Evolutionary conservation across 2,113 vertebrate genomes (phyloP), one percentile per base, ranked within the genome.

Genomic region (Aldabrachelys gigantea): DNA sequence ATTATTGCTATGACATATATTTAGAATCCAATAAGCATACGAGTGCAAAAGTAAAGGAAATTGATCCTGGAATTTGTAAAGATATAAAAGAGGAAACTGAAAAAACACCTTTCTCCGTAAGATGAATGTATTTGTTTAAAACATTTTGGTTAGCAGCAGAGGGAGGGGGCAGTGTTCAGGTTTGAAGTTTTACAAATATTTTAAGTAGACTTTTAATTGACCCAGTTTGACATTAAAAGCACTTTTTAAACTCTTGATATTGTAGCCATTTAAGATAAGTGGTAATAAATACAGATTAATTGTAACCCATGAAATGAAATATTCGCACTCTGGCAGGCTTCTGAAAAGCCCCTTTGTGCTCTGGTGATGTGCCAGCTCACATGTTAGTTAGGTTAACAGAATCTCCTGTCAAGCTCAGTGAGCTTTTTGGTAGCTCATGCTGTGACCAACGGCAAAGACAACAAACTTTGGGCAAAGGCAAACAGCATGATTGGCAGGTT

Each of bases 221-320:
- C 97, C 97, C 97, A 97, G 97, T 97, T 97, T 97, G 97, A 97
- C 97, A 97, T 94, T 97, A 97, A 97, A 98, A 97, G 96, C 97
- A 92, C 97, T 97, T 96, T 96, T 97, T 94, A 97, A 97, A 97
- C 95, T 91, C 96, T 92, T 97, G 97, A 97, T 98, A 98, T 97
- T 98, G 97, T 97, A 96, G 96, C 96, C 95, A 97, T 97, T 98
- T 97, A 96, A 97, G 96, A 97, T 98, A 98, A 98, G 98, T 98
- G 97, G 97, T 97, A 97, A 98, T 98, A 98, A 98, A 98, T 97
- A 98, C 97, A 97, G 97, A 98, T 97, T 98, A 97, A 98, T 97
- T 97, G 97, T 96, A 96, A 97, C 91, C 87, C 83, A 82, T 92
- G 97, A 97, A 97, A 97, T 92, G 92, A 91, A 96, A 97, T 82